Evolutionary conservation across 2,797 vertebrate genomes (phyloP), one percentile per base, ranked within the genome.

Genomic region (Tiaroga cobitis): DNA sequence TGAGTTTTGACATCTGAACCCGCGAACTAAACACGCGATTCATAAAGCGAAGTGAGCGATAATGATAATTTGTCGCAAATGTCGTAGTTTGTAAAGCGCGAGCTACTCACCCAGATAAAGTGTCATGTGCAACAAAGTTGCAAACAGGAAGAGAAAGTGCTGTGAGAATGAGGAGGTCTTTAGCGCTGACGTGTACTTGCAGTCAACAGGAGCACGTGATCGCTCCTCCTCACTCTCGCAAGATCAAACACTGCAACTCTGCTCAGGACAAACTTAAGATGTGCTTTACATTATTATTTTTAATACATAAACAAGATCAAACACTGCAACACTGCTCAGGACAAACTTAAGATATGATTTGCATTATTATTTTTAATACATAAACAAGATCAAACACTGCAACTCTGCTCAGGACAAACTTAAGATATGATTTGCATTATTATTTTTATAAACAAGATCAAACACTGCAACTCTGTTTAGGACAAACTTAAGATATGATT

Each of bases 161-260:
- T 73, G 69, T 61, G 70, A 89, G 84, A 41, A 39, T 34, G 77
- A 87, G 88, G 87, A 84, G 84, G 82, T 67, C 72, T 86, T 85
- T 91, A 91, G 89, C 93, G 95, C 95, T 95, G 95, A 96, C 95
- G 94, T 95, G 95, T 94, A 91, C 92, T 59, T 89, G 43, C 92
- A 93, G 82, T 92, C 92, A 92, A 93, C 90, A 29, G 84, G 89
- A 88, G 63, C 76, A 85, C 90, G 26, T 59, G 8, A 21, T 1
- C 51, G 67, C 83, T 59, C 65, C 74, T 77, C 65, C 83, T 79
- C 18, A 13, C 82, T 16, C 63, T 1, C 43, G 9, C 70, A 10
- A 15, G 4, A 5, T 1, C 9, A 37, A 13, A 63, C 63, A 21
- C 32, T 2, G 32, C 15, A 1, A 6, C 72, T 11, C 9, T 0